Evolutionary conservation across 2,888 invertebrate genomes (phyloP), one percentile per base, ranked within the genome.

Genomic region (Cabera pusaria): DNA sequence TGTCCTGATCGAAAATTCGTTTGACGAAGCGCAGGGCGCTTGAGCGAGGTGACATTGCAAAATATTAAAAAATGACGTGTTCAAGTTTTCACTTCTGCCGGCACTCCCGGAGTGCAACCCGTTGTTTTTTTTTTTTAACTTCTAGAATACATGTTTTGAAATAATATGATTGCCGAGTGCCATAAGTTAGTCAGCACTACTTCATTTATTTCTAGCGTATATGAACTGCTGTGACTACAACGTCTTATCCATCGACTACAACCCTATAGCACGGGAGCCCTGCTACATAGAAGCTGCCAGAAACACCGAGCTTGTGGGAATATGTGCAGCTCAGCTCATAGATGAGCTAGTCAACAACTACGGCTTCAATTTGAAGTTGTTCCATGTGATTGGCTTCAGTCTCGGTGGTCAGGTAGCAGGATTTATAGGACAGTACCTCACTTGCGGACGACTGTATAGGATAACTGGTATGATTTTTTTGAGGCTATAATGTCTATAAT

Each of bases 311-410:
- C 58, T 91, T 5, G 92, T 91, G 0, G 92, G 91, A n/a, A 86
- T 77, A 58, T 93, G 93, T 51, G 75, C 86, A 0, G 92, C 91
- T 0, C 89, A 91, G 52, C 64, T 93, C 2, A 83, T 93, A 0
- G 90, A 91, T 37, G 63, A 67, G 12, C 59, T 93, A 25, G 81
- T 92, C 5, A 55, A 56, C 1, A 58, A 73, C 0, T 59, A 73
- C 24, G 61, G 74, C 0, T 85, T 92, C 19, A 40, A 65, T 0
- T 61, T 91, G n/a, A 56, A 79, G 0, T 62, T 62, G 25, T 77
- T 93, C 31, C 93, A 93, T 54, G 62, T 92, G 0, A 90, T 93
- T 24, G 93, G 93, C 0, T 93, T 93, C 56, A 93, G 93, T 59
- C 80, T 93, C 6, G 93, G 93, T 0, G 92, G 86, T 0, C 93